phyloP scores from a whole-genome alignment of 2,797 vertebrate genomes.

The Champsocephalus esox region DNA sequence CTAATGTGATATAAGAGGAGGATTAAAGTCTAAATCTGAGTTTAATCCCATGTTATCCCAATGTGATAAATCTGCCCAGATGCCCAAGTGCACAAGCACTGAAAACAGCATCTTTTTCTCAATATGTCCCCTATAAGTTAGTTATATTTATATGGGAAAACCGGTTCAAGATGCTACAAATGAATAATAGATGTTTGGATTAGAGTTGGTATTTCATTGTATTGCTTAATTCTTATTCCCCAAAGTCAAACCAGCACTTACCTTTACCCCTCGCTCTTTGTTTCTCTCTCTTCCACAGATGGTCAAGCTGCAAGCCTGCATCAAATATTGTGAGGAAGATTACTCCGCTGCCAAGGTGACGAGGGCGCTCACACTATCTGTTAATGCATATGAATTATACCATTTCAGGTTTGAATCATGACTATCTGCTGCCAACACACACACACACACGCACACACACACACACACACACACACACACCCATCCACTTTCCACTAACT shows the following conservation, averaged over 20 bases:
- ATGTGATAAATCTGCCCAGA: no score
- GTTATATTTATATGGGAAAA: background rate
- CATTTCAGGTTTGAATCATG: slow-evolving; percentile 13
- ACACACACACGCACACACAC: background rate
- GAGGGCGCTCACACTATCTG: background rate
- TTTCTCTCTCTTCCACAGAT: slow-evolving; percentile 75
- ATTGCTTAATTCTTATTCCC: background rate
- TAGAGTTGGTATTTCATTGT: background rate
- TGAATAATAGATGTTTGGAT: background rate
- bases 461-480: no score
- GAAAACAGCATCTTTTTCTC: no score
- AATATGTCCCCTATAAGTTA: background rate
- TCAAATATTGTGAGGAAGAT: slow-evolving; percentile 94
- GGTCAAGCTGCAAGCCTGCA: slow-evolving; percentile 90
- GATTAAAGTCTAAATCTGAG: no score
- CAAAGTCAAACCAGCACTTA: slow-evolving; percentile 16
- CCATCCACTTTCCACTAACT: background rate
- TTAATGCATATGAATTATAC: slow-evolving; percentile 9
- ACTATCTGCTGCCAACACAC: slow-evolving; percentile 7
- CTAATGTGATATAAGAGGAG: no score
- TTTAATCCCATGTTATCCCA: no score
- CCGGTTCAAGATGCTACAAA: background rate
- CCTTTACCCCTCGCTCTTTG: slow-evolving; percentile 20
- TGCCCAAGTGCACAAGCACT: no score
- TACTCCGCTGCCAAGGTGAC: slow-evolving; percentile 89